phyloP scores from a whole-genome alignment of 2,888 invertebrate genomes.

The Thymelicus sylvestris region DNA sequence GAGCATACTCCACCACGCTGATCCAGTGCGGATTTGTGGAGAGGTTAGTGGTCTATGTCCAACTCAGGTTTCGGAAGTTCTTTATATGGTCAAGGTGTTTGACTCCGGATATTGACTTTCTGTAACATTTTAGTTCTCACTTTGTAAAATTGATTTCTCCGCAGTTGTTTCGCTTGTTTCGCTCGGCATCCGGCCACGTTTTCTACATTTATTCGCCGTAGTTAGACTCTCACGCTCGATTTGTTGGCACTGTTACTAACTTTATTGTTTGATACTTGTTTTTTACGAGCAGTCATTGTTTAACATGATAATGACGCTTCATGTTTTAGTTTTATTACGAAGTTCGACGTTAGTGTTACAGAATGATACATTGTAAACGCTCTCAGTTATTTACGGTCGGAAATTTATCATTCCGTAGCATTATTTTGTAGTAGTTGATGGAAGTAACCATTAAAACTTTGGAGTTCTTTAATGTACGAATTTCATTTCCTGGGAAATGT shows the following conservation, averaged over 20 bases:
- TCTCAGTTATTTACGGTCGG: no score
- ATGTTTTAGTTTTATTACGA: background rate
- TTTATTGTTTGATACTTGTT: constrained; percentile 8
- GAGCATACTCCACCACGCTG: no score
- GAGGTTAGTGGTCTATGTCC: no score
- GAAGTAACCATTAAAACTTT: no score
- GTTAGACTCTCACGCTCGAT: constrained; percentile 3
- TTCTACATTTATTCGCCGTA: constrained; percentile 11
- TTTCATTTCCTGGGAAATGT: no score
- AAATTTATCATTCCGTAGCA: no score
- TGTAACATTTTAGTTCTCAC: constrained; percentile 5
- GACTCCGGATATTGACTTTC: background rate
- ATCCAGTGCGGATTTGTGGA: no score
- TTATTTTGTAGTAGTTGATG: no score
- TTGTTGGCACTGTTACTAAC: constrained; percentile 5
- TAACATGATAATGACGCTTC: constrained; percentile 6
- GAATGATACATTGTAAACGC: background rate
- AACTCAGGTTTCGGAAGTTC: background rate
- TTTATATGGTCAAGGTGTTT: background rate
- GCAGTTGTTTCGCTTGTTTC: constrained; percentile 7
- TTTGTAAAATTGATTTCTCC: constrained; percentile 8
- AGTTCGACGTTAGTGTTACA: background rate
- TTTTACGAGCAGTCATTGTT: background rate
- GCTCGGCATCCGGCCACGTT: constrained; percentile 3
- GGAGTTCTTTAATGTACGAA: no score